Percentiles rank a stretch among this genome's conserved stretches.
phyloP scores from a whole-genome alignment of 2,888 invertebrate species.

The Andricus curvator region DNA sequence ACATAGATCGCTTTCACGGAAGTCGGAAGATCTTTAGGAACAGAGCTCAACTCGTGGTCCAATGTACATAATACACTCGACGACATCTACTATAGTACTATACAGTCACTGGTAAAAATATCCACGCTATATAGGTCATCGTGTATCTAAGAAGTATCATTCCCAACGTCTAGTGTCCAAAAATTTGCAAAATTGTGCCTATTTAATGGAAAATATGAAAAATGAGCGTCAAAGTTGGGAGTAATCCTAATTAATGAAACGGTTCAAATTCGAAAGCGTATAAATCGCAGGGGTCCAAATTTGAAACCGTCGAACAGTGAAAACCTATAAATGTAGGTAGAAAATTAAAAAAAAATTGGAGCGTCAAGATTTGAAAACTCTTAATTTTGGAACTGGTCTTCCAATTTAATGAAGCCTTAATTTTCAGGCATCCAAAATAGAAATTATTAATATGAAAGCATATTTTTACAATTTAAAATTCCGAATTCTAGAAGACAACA shows the following conservation, averaged over 20 bases:
- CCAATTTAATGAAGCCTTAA: too few species aligned
- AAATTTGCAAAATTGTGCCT: neutral
- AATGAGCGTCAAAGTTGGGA: too few species aligned
- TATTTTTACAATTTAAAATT: too few species aligned
- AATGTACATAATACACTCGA: neutral
- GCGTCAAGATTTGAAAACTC: too few species aligned
- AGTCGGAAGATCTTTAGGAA: neutral
- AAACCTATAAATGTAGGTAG: too few species aligned
- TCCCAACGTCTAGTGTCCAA: constrained; percentile 30
- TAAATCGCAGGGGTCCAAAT: neutral
- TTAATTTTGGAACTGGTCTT: too few species aligned
- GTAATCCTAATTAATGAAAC: neutral
- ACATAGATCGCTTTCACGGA: constrained; percentile 34
- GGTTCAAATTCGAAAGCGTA: neutral
- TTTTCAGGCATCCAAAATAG: too few species aligned
- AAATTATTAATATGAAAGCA: too few species aligned
- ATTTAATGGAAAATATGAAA: neutral
- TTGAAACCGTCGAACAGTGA: neutral
- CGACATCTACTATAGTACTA: constrained; percentile 16
- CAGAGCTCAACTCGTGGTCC: constrained; percentile 1
- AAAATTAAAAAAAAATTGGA: too few species aligned
- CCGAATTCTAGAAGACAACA: too few species aligned
- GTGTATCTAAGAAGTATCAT: neutral
- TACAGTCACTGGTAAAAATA: constrained; percentile 62
- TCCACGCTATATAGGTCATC: constrained; percentile 43